Percentiles rank a stretch among this genome's conserved stretches.
phyloP scores from a whole-genome alignment of 2,113 vertebrate species.

The Nicator chloris region DNA sequence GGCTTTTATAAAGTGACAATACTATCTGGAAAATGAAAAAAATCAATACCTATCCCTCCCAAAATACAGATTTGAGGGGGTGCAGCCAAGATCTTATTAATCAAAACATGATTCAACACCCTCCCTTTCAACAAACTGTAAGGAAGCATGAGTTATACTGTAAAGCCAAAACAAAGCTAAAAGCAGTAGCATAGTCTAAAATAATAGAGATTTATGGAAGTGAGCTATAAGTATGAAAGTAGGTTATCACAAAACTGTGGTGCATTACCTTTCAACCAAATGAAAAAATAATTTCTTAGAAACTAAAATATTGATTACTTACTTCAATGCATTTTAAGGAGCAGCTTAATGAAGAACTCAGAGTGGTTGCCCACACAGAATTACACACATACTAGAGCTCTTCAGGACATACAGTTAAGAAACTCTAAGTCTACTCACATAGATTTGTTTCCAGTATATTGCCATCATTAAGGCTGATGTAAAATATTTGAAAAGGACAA shows the following conservation, averaged over 20 bases:
- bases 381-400: background rate
- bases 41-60: background rate
- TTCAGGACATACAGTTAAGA: background rate
- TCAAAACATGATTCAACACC: background rate
- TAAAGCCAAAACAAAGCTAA: background rate
- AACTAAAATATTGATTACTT: background rate
- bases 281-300: background rate
- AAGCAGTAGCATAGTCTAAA: background rate
- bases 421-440: background rate
- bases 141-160: background rate
- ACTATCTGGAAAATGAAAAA: background rate
- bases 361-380: background rate
- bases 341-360: background rate
- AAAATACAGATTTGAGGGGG: background rate
- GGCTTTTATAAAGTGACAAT: background rate
- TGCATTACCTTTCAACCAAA: background rate
- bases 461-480: background rate
- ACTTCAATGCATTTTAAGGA: background rate
- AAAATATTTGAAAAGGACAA: background rate
- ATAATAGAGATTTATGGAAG: background rate
- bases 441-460: background rate
- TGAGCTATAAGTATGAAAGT: background rate
- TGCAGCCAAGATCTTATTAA: background rate
- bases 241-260: background rate
- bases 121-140: background rate